A percentile compares a stretch with the other conserved stretches of the same genome.
Conservation (phyloP, 1,140 invertebrate genomes). For the Penaeus chinensis region DNA sequence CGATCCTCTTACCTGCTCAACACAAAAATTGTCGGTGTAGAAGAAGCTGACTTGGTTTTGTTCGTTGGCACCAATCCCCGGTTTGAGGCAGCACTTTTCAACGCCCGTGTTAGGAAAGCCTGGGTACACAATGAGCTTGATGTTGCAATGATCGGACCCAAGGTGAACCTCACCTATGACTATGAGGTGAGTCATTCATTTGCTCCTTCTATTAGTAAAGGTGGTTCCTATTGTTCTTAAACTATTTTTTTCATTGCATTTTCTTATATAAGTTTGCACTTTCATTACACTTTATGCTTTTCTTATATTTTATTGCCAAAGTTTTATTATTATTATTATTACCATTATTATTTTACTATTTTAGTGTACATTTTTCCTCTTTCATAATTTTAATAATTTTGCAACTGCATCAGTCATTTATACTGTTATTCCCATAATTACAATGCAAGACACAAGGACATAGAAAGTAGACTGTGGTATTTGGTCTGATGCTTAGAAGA, state of each 20-base stretch:
- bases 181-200: conserved; percentile 77
- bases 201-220: not conserved
- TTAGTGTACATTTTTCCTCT: no score
- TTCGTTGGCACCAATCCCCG: conserved; percentile 97
- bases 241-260: conserved; percentile 14
- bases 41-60: conserved; percentile 93
- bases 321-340: no score
- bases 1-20: conserved; percentile 93
- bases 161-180: conserved; percentile 94
- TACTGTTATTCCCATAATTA: no score
- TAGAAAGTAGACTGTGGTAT: no score
- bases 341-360: no score
- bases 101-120: conserved; percentile 93
- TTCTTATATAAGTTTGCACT: not conserved
- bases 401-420: no score
- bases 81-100: conserved; percentile 95
- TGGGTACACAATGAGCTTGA: conserved; percentile 88
- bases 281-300: no score
- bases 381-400: no score
- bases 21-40: conserved; percentile 86
- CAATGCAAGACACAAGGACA: no score
- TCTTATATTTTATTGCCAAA: no score
- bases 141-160: conserved; percentile 84
- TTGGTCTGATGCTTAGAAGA: no score
- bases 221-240: not conserved